phyloP scores from a whole-genome alignment of 2,888 invertebrate species.

The Drosophila seclusa region DNA sequence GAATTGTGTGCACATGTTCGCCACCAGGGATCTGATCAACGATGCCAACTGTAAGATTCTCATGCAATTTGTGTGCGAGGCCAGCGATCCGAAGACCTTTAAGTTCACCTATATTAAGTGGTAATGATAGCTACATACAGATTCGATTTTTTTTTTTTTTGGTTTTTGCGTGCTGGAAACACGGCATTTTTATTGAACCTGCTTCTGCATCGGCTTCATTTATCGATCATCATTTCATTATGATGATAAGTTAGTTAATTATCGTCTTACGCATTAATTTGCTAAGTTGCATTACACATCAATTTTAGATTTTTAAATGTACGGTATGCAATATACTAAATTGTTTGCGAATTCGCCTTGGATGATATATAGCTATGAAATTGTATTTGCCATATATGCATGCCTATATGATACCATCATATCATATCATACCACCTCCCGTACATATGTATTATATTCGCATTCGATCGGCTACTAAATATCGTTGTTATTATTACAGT shows the following conservation, averaged over 20 bases:
- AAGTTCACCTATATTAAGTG: conserved; percentile 69
- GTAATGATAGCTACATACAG: conserved; percentile 19
- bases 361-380: conserved; percentile 43
- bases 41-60: conserved; percentile 71
- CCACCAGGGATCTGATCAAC: conserved; percentile 68
- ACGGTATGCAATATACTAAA: conserved; percentile 55
- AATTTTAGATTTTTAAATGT: conserved; percentile 60
- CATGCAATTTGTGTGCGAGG: conserved; percentile 72
- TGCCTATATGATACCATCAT: conserved; percentile 17
- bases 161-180: conserved; percentile 53
- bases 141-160: conserved; percentile 31
- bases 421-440: conserved; percentile 28
- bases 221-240: conserved; percentile 13
- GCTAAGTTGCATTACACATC: conserved; percentile 73
- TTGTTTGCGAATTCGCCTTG: conserved; percentile 59
- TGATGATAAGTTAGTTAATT: conserved; percentile 26
- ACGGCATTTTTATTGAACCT: conserved; percentile 54
- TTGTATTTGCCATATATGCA: conserved; percentile 27
- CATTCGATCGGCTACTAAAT: conserved; percentile 29
- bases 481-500: conserved; percentile 17
- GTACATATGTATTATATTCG: conserved; percentile 24
- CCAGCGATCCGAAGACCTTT: conserved; percentile 66
- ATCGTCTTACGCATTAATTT: conserved; percentile 52
- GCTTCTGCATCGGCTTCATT: conserved; percentile 29
- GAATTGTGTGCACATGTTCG: conserved; percentile 77